A percentile compares a stretch with the other conserved stretches of the same genome.
phyloP scores from a whole-genome alignment of 23 tunicate genomes.

The Trididemnum clinides region DNA sequence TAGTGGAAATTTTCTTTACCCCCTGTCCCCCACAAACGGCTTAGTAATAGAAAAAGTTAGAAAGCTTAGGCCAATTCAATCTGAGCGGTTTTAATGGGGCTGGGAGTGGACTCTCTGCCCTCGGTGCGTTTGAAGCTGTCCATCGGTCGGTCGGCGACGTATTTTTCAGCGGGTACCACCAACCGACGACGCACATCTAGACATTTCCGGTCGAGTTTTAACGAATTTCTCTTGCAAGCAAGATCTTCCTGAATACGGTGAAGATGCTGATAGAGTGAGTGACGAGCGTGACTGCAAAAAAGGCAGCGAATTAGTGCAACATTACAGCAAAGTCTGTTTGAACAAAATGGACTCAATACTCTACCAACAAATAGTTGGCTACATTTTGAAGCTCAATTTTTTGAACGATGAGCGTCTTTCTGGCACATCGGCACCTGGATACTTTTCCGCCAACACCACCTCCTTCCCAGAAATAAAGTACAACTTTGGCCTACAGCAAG shows the following conservation, averaged over 20 bases:
- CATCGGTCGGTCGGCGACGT: slow-evolving; percentile 67
- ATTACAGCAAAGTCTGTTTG: not conserved
- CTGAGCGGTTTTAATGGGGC: slow-evolving; percentile 78
- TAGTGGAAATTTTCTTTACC: too few relatives aligned
- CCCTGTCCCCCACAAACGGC: too few relatives aligned
- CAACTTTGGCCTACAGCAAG: too few relatives aligned
- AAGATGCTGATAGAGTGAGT: slow-evolving; percentile 73
- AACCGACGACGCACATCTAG: slow-evolving; percentile 83
- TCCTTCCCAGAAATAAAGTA: too few relatives aligned
- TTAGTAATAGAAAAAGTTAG: too few relatives aligned
- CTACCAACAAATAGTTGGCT: too few relatives aligned
- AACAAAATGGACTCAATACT: too few relatives aligned
- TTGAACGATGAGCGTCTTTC: too few relatives aligned
- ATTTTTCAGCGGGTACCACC: slow-evolving; percentile 86
- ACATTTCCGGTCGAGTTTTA: slow-evolving; percentile 79
- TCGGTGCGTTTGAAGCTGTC: slow-evolving; percentile 84
- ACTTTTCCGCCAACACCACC: too few relatives aligned
- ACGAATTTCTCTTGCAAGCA: slow-evolving; percentile 85
- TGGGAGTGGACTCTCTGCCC: slow-evolving; percentile 77
- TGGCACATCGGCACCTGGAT: too few relatives aligned
- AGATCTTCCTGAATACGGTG: slow-evolving; percentile 86
- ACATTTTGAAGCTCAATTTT: too few relatives aligned
- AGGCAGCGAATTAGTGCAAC: not conserved
- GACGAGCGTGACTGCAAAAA: slow-evolving; percentile 83
- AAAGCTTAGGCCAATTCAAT: slow-evolving; percentile 77